These are phyloP conservation scores for Erinaceus europaeus DNA, from an alignment of 2,113 vertebrate species.

Conservation along the genomic window DNA sequence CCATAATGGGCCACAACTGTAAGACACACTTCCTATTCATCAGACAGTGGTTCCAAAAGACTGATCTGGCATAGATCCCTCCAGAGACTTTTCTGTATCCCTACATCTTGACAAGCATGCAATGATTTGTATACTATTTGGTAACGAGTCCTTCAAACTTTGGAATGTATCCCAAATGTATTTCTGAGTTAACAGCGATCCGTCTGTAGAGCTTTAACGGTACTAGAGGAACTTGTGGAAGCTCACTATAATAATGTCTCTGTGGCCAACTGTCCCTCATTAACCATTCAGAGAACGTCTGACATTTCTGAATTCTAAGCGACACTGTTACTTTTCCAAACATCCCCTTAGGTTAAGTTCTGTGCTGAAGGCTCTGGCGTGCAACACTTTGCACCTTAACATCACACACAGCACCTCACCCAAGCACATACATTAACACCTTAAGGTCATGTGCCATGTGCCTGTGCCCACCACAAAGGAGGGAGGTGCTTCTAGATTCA, in stretches of 20 bases:
- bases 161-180: conserved; percentile 14
- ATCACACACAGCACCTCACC: too few species aligned
- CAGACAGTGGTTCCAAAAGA: conserved; percentile 15
- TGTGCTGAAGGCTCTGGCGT: conserved; percentile 12
- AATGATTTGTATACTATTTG: not conserved
- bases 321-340: not conserved
- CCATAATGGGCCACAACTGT: not conserved
- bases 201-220: too few species aligned
- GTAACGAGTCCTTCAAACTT: not conserved
- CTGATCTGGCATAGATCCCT: not conserved
- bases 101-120: not conserved
- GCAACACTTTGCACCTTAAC: too few species aligned
- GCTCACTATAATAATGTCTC: not conserved
- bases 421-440: not conserved
- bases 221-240: too few species aligned
- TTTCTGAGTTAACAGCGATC: too few species aligned
- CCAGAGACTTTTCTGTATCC: conserved; percentile 9
- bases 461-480: fast-evolving
- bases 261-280: not conserved
- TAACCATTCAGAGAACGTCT: not conserved
- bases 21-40: too few species aligned
- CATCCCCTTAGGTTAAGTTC: conserved; percentile 34
- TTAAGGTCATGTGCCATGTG: not conserved
- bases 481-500: not conserved
- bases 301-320: conserved; percentile 29